Conservation (phyloP, 2,888 invertebrate genomes). For the Acrobasis consociella region DNA sequence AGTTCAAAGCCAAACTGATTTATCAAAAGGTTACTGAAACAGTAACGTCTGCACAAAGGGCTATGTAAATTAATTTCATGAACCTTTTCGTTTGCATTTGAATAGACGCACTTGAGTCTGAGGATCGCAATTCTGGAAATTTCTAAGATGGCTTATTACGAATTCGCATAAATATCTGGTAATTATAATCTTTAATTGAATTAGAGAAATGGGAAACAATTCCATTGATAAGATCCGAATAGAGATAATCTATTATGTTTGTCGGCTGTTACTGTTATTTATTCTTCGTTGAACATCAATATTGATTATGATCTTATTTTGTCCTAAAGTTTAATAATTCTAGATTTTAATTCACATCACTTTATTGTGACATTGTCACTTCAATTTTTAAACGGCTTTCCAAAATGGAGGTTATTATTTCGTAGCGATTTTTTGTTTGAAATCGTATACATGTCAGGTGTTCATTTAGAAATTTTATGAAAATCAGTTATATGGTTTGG, state of each 20-base stretch:
- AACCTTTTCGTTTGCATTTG: constrained; percentile 65
- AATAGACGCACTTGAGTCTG: constrained; percentile 51
- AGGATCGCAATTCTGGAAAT: constrained; percentile 52
- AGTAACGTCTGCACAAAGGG: constrained; percentile 52
- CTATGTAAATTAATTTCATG: constrained; percentile 74
- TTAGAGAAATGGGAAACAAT: constrained; percentile 32
- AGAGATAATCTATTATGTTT: constrained; percentile 6
- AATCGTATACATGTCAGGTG: too few relatives aligned
- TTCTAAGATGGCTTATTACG: constrained; percentile 53
- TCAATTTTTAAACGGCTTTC: too few relatives aligned
- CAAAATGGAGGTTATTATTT: too few relatives aligned
- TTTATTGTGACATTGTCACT: too few relatives aligned
- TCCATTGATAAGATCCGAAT: constrained; percentile 30
- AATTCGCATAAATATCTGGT: constrained; percentile 53
- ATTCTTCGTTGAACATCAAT: not conserved
- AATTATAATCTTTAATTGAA: constrained; percentile 35
- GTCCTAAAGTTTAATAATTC: too few relatives aligned
- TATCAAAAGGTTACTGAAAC: constrained; percentile 59
- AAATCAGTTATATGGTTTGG: too few relatives aligned
- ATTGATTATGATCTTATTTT: too few relatives aligned
- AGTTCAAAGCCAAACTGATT: constrained; percentile 49
- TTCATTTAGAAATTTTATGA: too few relatives aligned
- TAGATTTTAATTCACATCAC: too few relatives aligned
- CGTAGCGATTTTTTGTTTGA: too few relatives aligned
- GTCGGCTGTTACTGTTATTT: not conserved